These are phyloP conservation scores for Dallia pectoralis DNA, from an alignment of 2,797 vertebrate species.

Conservation along the genomic window DNA sequence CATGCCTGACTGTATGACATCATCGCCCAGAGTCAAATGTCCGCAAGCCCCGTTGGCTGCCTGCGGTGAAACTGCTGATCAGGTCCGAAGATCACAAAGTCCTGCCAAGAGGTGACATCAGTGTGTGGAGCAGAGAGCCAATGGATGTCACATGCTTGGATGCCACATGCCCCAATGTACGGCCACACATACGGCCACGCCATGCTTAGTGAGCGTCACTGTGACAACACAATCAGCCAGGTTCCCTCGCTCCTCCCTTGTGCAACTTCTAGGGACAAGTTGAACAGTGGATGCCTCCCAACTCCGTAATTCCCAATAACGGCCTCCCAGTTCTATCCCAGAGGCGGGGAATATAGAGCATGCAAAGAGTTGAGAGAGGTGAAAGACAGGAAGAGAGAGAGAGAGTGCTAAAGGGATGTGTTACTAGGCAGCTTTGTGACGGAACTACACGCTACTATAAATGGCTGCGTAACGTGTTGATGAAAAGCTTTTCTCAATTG, in stretches of 20 bases:
- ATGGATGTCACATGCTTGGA: conserved; percentile 56
- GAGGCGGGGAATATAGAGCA: neutral
- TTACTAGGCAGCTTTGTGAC: conserved; percentile 31
- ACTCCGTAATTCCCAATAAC: conserved; percentile 43
- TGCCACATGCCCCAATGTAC: conserved; percentile 31
- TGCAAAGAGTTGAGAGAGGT: neutral
- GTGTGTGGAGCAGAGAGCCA: conserved; percentile 61
- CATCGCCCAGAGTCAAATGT: conserved; percentile 49
- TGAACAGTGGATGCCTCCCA: conserved; percentile 33
- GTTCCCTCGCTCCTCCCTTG: conserved; percentile 14
- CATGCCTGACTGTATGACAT: conserved; percentile 72
- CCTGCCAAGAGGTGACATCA: conserved; percentile 74
- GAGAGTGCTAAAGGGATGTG: neutral
- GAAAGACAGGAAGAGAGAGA: neutral
- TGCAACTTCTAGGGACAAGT: conserved; percentile 38
- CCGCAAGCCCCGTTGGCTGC: conserved; percentile 55
- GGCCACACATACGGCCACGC: conserved; percentile 17
- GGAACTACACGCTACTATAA: conserved; percentile 38
- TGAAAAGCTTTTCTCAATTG: conserved; percentile 12
- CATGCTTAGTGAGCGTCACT: conserved; percentile 31
- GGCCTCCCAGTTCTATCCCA: conserved; percentile 1
- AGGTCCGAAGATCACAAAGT: conserved; percentile 70
- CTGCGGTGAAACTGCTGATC: conserved; percentile 67
- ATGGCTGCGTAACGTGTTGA: conserved; percentile 25
- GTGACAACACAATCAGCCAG: conserved; percentile 27